Base-by-base conservation (phyloP, 2,113 vertebrate species). In the Tyrannus savana region DNA sequence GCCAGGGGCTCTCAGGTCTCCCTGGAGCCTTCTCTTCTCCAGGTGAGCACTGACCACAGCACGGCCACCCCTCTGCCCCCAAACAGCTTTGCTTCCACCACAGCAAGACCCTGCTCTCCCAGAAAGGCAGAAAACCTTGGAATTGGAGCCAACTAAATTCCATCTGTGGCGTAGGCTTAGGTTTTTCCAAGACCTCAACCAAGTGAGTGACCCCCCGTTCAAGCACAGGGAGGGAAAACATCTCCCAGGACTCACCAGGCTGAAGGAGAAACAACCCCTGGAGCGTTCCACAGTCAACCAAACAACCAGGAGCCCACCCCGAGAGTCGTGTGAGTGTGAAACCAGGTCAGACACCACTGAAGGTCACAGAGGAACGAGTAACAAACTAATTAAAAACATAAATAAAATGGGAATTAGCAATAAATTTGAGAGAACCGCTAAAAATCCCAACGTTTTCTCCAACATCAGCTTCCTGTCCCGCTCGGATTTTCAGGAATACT, bases 391-490 rank as follows among this genome's bases (percentile, higher is more conserved):
- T 30, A 25, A 67, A 82, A 52, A n/a, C 11, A 3, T 39, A 10
- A 21, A 53, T 35, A 24, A 46, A 33, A 28, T 1, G 24, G 13
- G 21, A 64, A 64, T 41, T 31, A 35, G 49, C 1, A 0, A 46
- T 10, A 59, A 52, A 74, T n/a, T 81, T 1, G 0, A 44, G 15
- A 44, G 33, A 74, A 52, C 25, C 14, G 15, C 12, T 0, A 2
- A 52, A 39, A 89, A 67, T n/a, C 30, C 33, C 13, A 67, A 28
- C 3, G 1, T 89, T 24, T 81, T 33, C 37, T 52, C 77, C 53
- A 53, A 14, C 0, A 1, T 33, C 68, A 89, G 68, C 33, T 56
- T 55, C 75, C 85, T 35, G n/a, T 14, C n/a, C n/a, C 0, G 1
- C 24, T 19, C 1, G 10, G 60, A 25, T 46, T 82, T 74, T 30